These are phyloP conservation scores for Hymenochirus boettgeri DNA, from an alignment of 2,113 vertebrate species.

Conservation along the genomic window DNA sequence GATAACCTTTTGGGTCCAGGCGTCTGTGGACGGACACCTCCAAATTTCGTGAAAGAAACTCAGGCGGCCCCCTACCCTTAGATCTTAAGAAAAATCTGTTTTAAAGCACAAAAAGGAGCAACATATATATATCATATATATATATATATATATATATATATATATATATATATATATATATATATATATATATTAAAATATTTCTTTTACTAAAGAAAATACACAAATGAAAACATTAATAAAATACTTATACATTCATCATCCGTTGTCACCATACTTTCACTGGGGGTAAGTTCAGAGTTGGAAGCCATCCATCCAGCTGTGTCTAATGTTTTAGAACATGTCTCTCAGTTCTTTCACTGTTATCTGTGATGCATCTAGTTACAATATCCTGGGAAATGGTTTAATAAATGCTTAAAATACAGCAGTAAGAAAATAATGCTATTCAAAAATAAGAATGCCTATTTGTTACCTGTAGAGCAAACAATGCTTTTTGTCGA, in stretches of 20 bases:
- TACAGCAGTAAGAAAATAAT: background rate
- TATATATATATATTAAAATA: no score
- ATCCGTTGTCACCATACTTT: conserved; percentile 89
- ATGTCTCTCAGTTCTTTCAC: conserved; percentile 60
- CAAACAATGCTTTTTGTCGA: conserved; percentile 90
- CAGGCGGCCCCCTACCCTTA: no score
- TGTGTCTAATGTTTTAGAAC: conserved; percentile 67
- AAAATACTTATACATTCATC: conserved; percentile 67
- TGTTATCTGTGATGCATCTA: conserved; percentile 79
- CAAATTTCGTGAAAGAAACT: no score
- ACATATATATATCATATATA: no score
- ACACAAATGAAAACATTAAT: background rate
- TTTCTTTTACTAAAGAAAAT: background rate
- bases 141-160: no score
- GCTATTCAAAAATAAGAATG: conserved; percentile 13
- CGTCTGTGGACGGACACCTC: no score
- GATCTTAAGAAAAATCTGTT: no score
- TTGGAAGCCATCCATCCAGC: conserved; percentile 83
- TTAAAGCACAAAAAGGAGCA: no score
- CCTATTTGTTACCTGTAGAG: conserved; percentile 72
- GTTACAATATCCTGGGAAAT: conserved; percentile 83
- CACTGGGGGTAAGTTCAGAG: conserved; percentile 94
- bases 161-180: no score
- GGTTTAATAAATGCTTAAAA: conserved; percentile 20
- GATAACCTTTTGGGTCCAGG: no score